Base-by-base conservation (phyloP, 2,797 vertebrate species). In the Gobio occitaniae region DNA sequence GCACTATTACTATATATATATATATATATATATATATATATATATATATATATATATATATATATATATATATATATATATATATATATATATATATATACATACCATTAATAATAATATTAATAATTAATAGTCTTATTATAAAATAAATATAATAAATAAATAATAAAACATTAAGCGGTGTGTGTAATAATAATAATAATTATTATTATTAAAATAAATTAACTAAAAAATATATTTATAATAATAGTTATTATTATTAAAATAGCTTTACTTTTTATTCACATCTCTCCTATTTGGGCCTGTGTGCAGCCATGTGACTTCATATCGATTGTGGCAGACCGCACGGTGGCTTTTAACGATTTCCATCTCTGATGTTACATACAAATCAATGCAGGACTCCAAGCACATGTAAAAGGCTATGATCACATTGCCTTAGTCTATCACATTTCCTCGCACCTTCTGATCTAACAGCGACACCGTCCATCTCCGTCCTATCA, bases 191-290 rank as follows among this genome's bases (percentile, higher is more conserved):
- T 61, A 61, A 61, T n/a, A 61, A 61, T 12, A 61, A 65, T 15
- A 0, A 15, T 63, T 0, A 4, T 32, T 7, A 4, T 68, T 5
- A 36, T 21, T 19, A 32, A 19, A 38, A 68, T 36, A 65, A 32
- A 52, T 52, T 1, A 29, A 36, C 4, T 25, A 25, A 66, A 66
- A 17, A 8, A 2, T 36, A 1, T 17, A 36, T 66, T 21, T 25
- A 32, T n/a, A 48, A 56, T 65, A 84, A 86, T 82, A 61, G 88
- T 87, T 83, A 72, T 70, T 85, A 89, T 89, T 82, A 87, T 80
- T 84, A 84, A 47, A 32, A 38, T 25, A 56, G 29, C 32, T 92
- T 91, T 88, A 85, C 91, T 92, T 91, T 89, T 84, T 75, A 29
- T 85, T 89, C 50, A 50, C 19, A 59, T 84, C 80, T 89, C 69